Evolutionary conservation across 2,797 vertebrate species (phyloP).

Genomic region (Meda fulgida): DNA sequence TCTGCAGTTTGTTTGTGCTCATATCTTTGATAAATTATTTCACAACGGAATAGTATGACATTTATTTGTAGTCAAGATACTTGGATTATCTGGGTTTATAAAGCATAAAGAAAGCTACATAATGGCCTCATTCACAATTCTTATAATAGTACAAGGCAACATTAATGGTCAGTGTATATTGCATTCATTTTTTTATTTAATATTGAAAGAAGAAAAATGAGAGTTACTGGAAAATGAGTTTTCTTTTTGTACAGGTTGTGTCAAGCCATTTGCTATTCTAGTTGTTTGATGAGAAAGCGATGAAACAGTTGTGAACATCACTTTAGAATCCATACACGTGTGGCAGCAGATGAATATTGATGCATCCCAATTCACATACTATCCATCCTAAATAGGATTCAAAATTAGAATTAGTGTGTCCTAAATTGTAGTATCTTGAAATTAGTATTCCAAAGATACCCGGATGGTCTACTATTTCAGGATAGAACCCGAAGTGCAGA

Average conservation of each 20-base stretch:
- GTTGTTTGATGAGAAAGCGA: not conserved
- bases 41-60: not conserved
- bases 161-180: not conserved
- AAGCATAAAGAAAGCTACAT: not conserved
- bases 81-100: not conserved
- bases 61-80: not conserved
- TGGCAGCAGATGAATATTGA: not conserved
- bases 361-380: not conserved
- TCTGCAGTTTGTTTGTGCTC: not conserved
- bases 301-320: not conserved
- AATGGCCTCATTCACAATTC: not conserved
- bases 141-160: not conserved
- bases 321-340: not conserved
- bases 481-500: not conserved
- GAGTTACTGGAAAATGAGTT: not conserved
- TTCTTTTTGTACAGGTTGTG: not conserved
- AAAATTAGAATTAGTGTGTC: not conserved
- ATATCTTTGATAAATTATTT: not conserved
- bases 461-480: too few relatives aligned
- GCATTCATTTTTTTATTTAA: not conserved
- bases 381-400: not conserved
- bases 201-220: not conserved
- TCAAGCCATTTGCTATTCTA: not conserved
- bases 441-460: too few relatives aligned
- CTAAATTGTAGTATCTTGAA: not conserved